Evolutionary conservation across 2,888 invertebrate species (phyloP).

Genomic region (Leptopterna dolabrata): DNA sequence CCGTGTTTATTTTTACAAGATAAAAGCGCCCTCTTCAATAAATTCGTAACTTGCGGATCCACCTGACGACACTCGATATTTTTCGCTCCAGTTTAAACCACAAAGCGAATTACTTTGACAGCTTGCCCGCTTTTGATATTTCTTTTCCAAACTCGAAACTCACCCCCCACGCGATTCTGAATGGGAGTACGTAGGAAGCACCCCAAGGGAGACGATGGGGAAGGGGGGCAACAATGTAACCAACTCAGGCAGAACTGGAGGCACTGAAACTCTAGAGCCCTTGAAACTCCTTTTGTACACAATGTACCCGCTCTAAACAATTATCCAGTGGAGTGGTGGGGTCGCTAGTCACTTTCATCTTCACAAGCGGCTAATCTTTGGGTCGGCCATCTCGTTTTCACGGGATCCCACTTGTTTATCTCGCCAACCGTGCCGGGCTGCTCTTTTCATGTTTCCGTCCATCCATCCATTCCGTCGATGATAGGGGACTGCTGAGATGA

Average conservation of each 20-base stretch:
- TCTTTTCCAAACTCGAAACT: not conserved
- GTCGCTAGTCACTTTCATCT: slow-evolving; percentile 44
- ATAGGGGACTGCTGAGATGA: not conserved
- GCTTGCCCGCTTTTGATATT: slow-evolving; percentile 21
- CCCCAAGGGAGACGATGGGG: slow-evolving; percentile 6
- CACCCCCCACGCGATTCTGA: not conserved
- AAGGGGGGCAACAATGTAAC: slow-evolving; percentile 4
- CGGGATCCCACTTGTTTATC: slow-evolving; percentile 31
- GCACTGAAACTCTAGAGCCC: slow-evolving; percentile 5
- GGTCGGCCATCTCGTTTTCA: slow-evolving; percentile 44
- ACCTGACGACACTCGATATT: not conserved
- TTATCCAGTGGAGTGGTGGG: slow-evolving; percentile 38
- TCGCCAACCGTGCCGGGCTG: slow-evolving; percentile 10
- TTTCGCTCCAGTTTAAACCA: not conserved
- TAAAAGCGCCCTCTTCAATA: no score
- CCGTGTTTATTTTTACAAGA: no score
- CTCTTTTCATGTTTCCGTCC: slow-evolving; percentile 19
- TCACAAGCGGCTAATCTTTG: slow-evolving; percentile 37
- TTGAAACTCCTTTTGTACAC: slow-evolving; percentile 31
- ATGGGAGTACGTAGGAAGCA: not conserved
- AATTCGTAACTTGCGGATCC: not conserved
- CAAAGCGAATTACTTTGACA: slow-evolving; percentile 30
- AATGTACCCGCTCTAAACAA: slow-evolving; percentile 54
- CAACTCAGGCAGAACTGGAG: slow-evolving; percentile 19
- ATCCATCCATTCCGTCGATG: not conserved